Percentiles rank a stretch among this genome's conserved stretches.
phyloP scores from a whole-genome alignment of 2,888 invertebrate species.

The Papilio demoleus region DNA sequence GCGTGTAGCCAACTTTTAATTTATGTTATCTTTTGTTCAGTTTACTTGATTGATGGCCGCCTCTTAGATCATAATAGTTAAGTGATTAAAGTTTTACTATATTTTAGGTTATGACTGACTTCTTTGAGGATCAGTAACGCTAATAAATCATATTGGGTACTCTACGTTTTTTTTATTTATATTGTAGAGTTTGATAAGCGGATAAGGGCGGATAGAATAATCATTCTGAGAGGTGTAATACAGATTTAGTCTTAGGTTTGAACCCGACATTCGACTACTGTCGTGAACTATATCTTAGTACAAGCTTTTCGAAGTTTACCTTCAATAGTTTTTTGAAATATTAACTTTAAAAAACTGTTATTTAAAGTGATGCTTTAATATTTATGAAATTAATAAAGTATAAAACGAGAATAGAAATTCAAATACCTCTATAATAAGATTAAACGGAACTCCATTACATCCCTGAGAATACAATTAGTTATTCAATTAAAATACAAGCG shows the following conservation, averaged over 20 bases:
- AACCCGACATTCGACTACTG: no score
- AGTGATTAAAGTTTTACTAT: background rate
- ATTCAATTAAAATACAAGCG: background rate
- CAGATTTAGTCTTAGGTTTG: no score
- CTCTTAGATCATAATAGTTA: background rate
- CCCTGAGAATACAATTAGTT: background rate
- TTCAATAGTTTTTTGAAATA: background rate
- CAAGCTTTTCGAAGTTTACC: background rate
- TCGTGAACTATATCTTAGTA: no score
- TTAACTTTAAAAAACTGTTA: background rate
- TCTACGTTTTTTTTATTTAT: background rate
- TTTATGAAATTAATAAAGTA: background rate
- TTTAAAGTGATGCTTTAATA: background rate
- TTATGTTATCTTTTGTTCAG: conserved; percentile 2
- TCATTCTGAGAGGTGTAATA: no score
- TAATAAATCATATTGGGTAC: no score
- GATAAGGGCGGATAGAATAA: no score
- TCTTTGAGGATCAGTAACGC: no score
- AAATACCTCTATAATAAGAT: background rate
- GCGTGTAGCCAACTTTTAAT: conserved; percentile 3
- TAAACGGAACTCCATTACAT: background rate
- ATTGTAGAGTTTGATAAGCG: no score
- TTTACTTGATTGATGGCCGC: background rate
- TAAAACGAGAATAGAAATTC: background rate
- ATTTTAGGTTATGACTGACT: background rate